A percentile compares a stretch with the other conserved stretches of the same genome.
Evolutionary conservation across 2,113 vertebrate species (phyloP).

Genomic region (Orientallactaga bullata): DNA sequence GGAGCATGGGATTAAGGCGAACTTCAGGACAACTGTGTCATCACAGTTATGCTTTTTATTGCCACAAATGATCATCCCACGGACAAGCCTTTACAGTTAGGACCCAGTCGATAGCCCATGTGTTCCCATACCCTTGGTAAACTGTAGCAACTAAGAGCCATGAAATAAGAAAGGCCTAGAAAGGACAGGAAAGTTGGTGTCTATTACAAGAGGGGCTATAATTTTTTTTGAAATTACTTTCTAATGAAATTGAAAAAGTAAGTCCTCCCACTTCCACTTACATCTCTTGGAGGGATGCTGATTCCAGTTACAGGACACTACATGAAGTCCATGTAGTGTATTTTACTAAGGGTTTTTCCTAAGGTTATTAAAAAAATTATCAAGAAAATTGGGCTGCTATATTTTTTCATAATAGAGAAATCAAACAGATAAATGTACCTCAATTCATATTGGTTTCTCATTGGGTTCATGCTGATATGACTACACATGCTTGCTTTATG

Average conservation of each 20-base stretch:
- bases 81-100: not conserved
- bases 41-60: not conserved
- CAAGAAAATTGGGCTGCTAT: not conserved
- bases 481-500: not conserved
- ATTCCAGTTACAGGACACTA: not conserved
- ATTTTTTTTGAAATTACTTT: constrained; percentile 46
- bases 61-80: not conserved
- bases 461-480: not conserved
- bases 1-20: not conserved
- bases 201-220: not conserved
- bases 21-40: constrained; percentile 17
- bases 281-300: not conserved
- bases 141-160: not conserved
- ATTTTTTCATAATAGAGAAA: constrained; percentile 45
- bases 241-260: not conserved
- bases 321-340: not conserved
- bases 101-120: not conserved
- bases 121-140: not conserved
- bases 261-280: not conserved
- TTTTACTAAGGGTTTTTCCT: constrained; percentile 20
- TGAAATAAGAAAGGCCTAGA: constrained; percentile 16
- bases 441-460: not conserved
- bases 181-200: not conserved
- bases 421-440: not conserved
- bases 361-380: not conserved